Evolutionary conservation across 2,888 invertebrate genomes (phyloP).

Genomic region (Leptinotarsa rubiginosa): DNA sequence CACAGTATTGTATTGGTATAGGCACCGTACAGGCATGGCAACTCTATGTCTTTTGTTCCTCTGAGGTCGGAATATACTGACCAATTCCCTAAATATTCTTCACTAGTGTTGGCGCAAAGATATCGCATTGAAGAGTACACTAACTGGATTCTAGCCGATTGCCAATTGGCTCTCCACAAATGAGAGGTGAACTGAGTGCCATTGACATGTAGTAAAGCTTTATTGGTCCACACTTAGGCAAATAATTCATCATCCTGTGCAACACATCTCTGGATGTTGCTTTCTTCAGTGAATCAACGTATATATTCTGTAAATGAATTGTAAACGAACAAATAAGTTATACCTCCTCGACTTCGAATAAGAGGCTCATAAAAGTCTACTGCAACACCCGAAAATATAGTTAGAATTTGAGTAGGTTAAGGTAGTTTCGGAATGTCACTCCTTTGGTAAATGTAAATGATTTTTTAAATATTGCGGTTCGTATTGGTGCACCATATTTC

Average conservation of each 20-base stretch:
- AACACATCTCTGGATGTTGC: background rate
- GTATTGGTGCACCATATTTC: too few relatives aligned
- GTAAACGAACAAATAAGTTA: background rate
- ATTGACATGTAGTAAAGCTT: background rate
- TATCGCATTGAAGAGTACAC: background rate
- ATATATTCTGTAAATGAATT: background rate
- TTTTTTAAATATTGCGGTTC: too few relatives aligned
- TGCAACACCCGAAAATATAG: too few relatives aligned
- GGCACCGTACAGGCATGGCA: too few relatives aligned
- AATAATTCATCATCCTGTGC: background rate
- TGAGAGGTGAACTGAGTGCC: constrained; percentile 4
- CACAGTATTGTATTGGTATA: too few relatives aligned
- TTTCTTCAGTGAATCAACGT: background rate
- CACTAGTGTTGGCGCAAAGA: background rate
- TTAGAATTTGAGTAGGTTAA: too few relatives aligned
- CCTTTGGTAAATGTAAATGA: too few relatives aligned
- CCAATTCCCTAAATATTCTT: background rate
- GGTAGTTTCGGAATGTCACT: too few relatives aligned
- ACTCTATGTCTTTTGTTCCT: too few relatives aligned
- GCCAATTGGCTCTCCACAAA: background rate
- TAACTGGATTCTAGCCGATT: background rate
- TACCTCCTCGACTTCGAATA: too few relatives aligned
- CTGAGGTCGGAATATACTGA: background rate
- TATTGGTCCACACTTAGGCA: background rate
- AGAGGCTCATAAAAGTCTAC: too few relatives aligned